These are phyloP conservation scores for Enteromius trimaculatus DNA, from an alignment of 2,797 vertebrate species.

Conservation along the genomic window DNA sequence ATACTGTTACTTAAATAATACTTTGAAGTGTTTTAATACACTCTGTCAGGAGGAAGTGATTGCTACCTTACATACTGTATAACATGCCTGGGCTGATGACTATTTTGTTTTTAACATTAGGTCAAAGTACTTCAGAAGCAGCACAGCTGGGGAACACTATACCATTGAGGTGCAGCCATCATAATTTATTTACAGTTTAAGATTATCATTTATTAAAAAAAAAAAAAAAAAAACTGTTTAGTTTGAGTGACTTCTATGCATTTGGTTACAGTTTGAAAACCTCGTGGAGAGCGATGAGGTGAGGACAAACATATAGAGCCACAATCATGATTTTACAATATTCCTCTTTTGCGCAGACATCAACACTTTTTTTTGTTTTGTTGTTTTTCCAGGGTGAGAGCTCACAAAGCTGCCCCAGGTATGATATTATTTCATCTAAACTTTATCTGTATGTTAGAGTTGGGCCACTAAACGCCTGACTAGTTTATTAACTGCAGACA, in stretches of 20 bases:
- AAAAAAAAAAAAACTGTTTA: not conserved
- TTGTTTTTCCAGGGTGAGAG: constrained; percentile 86
- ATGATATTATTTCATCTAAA: constrained; percentile 55
- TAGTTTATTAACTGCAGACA: not conserved
- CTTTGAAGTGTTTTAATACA: not conserved
- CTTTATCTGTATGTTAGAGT: not conserved
- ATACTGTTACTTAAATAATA: not conserved
- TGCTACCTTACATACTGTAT: not conserved
- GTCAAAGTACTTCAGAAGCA: constrained; percentile 94
- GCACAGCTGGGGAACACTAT: constrained; percentile 89
- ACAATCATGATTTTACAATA: not conserved
- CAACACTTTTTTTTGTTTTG: not conserved
- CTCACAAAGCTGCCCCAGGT: constrained; percentile 90
- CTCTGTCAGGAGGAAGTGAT: not conserved
- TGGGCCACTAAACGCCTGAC: not conserved
- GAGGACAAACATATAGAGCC: constrained; percentile 61
- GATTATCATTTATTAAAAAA: too few relatives aligned
- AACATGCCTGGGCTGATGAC: not conserved
- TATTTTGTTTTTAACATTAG: constrained; percentile 70
- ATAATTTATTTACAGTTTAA: not conserved
- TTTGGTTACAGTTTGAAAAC: constrained; percentile 93
- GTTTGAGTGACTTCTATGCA: constrained; percentile 14
- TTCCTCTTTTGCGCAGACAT: not conserved
- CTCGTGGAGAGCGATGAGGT: constrained; percentile 98
- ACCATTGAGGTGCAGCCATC: constrained; percentile 89